These are phyloP conservation scores for Drosophila siamana DNA, from an alignment of 2,888 invertebrate species.

Conservation along the genomic window DNA sequence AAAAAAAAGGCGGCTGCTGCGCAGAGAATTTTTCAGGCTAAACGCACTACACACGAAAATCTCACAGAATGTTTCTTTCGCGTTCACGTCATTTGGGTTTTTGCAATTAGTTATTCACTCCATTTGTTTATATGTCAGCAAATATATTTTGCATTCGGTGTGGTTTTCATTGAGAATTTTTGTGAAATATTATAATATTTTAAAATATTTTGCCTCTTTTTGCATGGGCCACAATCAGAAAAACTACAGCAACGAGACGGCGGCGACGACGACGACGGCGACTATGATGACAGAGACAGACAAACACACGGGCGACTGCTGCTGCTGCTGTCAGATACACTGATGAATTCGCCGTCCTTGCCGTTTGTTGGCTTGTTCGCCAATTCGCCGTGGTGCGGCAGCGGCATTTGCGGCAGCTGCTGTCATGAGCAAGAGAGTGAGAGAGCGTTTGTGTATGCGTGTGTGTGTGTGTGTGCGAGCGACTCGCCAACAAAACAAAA, in stretches of 20 bases:
- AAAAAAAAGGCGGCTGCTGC: conserved; percentile 77
- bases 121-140: conserved; percentile 16
- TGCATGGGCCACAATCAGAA: conserved; percentile 76
- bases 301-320: conserved; percentile 56
- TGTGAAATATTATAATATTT: conserved; percentile 36
- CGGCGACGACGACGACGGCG: conserved; percentile 65
- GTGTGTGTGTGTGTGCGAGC: conserved; percentile 26
- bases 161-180: conserved; percentile 50
- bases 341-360: conserved; percentile 63
- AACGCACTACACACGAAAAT: conserved; percentile 48
- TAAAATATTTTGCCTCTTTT: conserved; percentile 59
- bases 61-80: conserved; percentile 35
- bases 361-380: conserved; percentile 24
- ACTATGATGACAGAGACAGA: conserved; percentile 71
- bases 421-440: conserved; percentile 29
- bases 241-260: conserved; percentile 74
- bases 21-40: conserved; percentile 65
- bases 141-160: conserved; percentile 1
- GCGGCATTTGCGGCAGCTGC: conserved; percentile 68
- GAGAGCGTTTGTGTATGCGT: conserved; percentile 22
- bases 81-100: neutral
- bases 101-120: neutral
- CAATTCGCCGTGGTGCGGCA: conserved; percentile 67
- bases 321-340: conserved; percentile 61
- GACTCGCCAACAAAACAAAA: conserved; percentile 57